These are phyloP conservation scores for Pomacea maculata DNA, from an alignment of 1,140 invertebrate genomes.

Conservation along the genomic window DNA sequence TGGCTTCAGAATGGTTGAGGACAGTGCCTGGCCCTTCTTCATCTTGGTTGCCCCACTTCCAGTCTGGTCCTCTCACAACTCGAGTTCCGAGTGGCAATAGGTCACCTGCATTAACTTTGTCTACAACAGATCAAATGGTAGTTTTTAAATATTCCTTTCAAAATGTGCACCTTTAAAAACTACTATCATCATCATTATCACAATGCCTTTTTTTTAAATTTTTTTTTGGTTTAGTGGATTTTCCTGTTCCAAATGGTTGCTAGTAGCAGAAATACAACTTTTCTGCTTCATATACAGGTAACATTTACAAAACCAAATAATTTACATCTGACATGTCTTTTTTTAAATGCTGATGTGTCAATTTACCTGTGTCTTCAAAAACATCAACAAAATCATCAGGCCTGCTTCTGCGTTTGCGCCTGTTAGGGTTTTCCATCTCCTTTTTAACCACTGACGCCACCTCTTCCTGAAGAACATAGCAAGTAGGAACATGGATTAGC, in stretches of 20 bases:
- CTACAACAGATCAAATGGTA: background rate
- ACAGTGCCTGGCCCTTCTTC: slow-evolving; percentile 14
- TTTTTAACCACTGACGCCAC: background rate
- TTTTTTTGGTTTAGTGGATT: too few relatives aligned
- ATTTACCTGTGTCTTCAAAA: slow-evolving; percentile 12
- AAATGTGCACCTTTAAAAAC: too few relatives aligned
- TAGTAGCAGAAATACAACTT: too few relatives aligned
- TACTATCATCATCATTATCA: too few relatives aligned
- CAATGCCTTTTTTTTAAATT: too few relatives aligned
- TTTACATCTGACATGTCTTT: too few relatives aligned
- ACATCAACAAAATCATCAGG: slow-evolving; percentile 3
- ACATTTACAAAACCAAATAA: too few relatives aligned
- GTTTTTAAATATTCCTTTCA: background rate
- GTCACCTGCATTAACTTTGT: slow-evolving; percentile 20
- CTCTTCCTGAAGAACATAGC: background rate
- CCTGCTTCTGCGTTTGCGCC: background rate
- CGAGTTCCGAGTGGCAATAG: slow-evolving; percentile 17
- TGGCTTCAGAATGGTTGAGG: slow-evolving; percentile 2
- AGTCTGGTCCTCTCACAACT: slow-evolving; percentile 16
- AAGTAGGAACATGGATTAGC: too few relatives aligned
- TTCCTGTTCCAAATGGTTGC: too few relatives aligned
- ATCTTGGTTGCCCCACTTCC: slow-evolving; percentile 13
- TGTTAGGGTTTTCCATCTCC: background rate
- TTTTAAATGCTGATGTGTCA: too few relatives aligned
- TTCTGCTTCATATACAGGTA: too few relatives aligned